Percentiles rank a stretch among this genome's conserved stretches.
phyloP scores from a whole-genome alignment of 2,888 invertebrate species.

The Alitta virens region DNA sequence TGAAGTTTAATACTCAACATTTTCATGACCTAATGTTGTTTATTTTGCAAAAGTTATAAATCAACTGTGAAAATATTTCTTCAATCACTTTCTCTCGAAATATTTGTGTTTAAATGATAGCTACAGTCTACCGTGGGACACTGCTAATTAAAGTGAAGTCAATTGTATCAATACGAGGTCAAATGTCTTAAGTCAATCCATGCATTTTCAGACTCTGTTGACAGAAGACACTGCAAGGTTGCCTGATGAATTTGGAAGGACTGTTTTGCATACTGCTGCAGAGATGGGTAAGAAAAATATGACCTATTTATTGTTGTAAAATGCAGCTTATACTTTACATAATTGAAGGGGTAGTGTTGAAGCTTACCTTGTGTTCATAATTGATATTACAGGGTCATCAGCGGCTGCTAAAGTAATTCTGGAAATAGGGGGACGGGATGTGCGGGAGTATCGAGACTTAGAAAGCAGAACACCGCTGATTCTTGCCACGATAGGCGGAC shows the following conservation, averaged over 20 bases:
- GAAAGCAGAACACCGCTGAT: conserved; percentile 52
- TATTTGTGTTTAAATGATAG: too few relatives aligned
- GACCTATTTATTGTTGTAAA: neutral
- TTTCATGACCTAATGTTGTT: too few relatives aligned
- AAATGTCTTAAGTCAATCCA: too few relatives aligned
- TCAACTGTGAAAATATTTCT: too few relatives aligned
- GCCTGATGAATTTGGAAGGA: conserved; percentile 54
- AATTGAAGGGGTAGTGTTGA: too few relatives aligned
- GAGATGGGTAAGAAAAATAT: conserved; percentile 45
- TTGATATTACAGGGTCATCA: conserved; percentile 52
- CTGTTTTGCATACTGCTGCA: conserved; percentile 52
- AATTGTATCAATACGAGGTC: too few relatives aligned
- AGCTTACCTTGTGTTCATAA: too few relatives aligned
- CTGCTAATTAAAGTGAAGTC: too few relatives aligned
- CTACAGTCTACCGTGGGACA: too few relatives aligned
- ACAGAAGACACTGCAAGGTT: conserved; percentile 48
- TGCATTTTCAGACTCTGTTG: conserved; percentile 49
- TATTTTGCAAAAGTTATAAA: too few relatives aligned
- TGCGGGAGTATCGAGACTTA: conserved; percentile 44
- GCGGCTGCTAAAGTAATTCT: conserved; percentile 48
- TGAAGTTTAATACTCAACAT: too few relatives aligned
- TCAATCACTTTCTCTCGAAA: too few relatives aligned
- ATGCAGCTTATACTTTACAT: neutral
- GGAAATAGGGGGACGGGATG: conserved; percentile 45
- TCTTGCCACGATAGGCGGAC: conserved; percentile 54